phyloP scores from a whole-genome alignment of 2,113 vertebrate species.

The Pterophyllum scalare region DNA sequence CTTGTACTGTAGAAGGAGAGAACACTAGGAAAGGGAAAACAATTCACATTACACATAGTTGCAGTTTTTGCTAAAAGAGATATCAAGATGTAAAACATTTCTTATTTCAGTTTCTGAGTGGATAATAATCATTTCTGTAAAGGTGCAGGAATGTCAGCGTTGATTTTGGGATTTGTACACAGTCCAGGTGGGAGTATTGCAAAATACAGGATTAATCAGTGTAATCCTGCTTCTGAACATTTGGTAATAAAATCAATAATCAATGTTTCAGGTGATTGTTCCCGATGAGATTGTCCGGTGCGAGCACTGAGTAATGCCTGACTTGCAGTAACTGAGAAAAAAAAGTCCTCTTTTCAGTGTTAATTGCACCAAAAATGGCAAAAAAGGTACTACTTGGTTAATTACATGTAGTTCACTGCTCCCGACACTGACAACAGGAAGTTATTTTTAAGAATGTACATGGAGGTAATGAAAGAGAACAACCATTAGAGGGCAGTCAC shows the following conservation, averaged over 20 bases:
- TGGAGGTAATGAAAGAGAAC: background rate
- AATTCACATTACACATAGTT: background rate
- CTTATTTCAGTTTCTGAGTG: background rate
- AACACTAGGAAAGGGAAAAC: too few species aligned
- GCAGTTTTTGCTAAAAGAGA: background rate
- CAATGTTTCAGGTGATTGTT: background rate
- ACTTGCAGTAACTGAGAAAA: background rate
- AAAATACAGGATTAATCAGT: background rate
- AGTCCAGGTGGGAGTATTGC: background rate
- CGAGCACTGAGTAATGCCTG: background rate
- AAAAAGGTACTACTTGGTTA: background rate
- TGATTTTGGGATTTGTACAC: background rate
- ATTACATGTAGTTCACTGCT: background rate
- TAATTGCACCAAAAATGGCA: background rate
- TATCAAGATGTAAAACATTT: background rate
- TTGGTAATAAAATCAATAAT: background rate
- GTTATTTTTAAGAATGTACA: background rate
- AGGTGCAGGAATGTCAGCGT: background rate
- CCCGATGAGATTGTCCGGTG: background rate
- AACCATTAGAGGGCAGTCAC: conserved; percentile 61
- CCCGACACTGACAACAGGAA: background rate
- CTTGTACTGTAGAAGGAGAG: background rate
- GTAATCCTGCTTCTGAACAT: background rate
- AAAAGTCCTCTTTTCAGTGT: background rate
- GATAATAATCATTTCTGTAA: background rate